Conservation (phyloP, 2,797 vertebrate genomes). For the Epinephelus awoara region DNA sequence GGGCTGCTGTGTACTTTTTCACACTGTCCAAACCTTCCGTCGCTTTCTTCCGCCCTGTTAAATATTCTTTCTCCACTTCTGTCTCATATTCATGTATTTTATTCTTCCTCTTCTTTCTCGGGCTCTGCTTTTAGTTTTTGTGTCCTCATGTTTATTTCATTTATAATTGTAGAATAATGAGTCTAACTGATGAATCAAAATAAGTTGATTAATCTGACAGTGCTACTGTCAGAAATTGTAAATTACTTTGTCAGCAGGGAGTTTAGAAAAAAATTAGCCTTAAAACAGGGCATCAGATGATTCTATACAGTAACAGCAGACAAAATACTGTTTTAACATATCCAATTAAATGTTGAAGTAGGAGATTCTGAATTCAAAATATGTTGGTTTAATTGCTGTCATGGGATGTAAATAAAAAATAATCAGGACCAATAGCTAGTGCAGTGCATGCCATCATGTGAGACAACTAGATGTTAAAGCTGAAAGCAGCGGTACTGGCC, state of each 20-base stretch:
- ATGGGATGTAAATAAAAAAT: not conserved
- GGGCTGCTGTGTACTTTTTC: slow-evolving; percentile 31
- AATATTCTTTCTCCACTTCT: slow-evolving; percentile 16
- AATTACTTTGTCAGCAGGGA: not conserved
- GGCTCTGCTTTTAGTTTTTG: not conserved
- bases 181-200: not conserved
- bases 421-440: not conserved
- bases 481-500: no score
- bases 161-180: not conserved
- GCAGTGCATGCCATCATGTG: no score
- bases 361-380: no score
- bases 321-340: not conserved
- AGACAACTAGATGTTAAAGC: not conserved
- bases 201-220: not conserved
- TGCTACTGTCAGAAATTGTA: not conserved
- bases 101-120: not conserved
- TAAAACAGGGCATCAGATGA: not conserved
- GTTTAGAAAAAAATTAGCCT: not conserved
- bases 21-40: not conserved
- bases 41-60: slow-evolving; percentile 59
- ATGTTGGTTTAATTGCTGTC: not conserved
- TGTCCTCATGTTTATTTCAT: not conserved
- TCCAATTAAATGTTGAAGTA: not conserved
- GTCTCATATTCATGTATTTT: not conserved
- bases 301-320: not conserved